Evolutionary conservation across 1,140 invertebrate species (phyloP).

Genomic region (Platorchestia sp.): DNA sequence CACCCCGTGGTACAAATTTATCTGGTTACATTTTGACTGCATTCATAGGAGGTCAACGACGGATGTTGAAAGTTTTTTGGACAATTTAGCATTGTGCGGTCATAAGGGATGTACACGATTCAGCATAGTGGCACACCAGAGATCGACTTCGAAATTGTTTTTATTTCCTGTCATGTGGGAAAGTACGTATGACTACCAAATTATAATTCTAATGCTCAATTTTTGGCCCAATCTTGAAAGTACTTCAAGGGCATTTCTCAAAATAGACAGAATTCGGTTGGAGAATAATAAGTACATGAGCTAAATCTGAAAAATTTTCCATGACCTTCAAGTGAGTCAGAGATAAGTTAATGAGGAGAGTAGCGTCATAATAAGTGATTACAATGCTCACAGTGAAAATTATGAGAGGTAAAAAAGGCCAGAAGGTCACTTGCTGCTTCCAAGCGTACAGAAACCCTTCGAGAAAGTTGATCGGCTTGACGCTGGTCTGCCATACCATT

Average conservation of each 20-base stretch:
- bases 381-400: not conserved
- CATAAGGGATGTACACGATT: no score
- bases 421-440: not conserved
- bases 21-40: no score
- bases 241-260: not conserved
- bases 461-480: not conserved
- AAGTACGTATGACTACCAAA: no score
- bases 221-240: not conserved
- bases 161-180: no score
- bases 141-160: no score
- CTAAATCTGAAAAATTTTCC: not conserved
- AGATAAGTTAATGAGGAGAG: not conserved
- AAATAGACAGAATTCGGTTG: no score
- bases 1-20: no score
- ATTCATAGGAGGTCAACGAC: no score
- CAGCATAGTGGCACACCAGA: no score
- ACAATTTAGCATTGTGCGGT: no score
- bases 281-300: no score
- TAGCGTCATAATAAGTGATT: not conserved
- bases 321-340: not conserved
- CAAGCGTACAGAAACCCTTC: not conserved
- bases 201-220: not conserved
- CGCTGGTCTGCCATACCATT: not conserved
- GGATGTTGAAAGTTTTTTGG: no score
- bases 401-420: not conserved